Base-by-base conservation (phyloP, 2,113 vertebrate species). In the Callocephalon fimbriatum region DNA sequence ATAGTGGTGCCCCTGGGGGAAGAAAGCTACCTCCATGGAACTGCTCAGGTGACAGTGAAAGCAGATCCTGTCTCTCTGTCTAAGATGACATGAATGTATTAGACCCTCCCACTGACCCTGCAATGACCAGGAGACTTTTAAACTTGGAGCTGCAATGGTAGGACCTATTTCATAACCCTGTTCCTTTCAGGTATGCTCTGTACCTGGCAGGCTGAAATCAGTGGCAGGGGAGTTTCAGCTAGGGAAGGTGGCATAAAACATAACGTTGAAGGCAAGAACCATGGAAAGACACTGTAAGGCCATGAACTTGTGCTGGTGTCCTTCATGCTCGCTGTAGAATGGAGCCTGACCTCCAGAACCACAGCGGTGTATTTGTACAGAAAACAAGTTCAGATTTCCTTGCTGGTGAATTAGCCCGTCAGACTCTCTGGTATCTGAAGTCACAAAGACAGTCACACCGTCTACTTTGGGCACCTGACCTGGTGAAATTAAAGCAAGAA, bases 291-390 rank as follows among this genome's bases (percentile, higher is more conserved):
- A 7, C 35, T 59, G 26, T 23, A 68, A 84, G 54, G 25, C 17
- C 40, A 68, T 1, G 3, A 26, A 27, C 12, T 15, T 27, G 1
- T 50, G 75, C 29, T 54, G 29, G 20, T 22, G 48, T n/a, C 5
- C 8, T 40, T 40, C 3, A 1, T 38, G 25, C 15, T 44, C 63
- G 56, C 79, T 75, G 66, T 58, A 82, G 51, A 78, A 75, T 2
- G 35, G 20, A 72, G 27, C 29, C 68, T 0, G 3, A 87, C 63
- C 25, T 77, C 40, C 56, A 76, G 56, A 82, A 76, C n/a, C 2
- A 0, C 23, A 70, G 11, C 0, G 2, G 31, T 58, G 26, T 23
- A 32, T 74, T 48, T 62, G 35, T 22, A 40, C 20, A 62, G 66
- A 62, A 82, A 62, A n/a, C 11, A n/a, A 79, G 42, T 53, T 78